Evolutionary conservation across 35 echinoderm and acorn worm species (phyloP).

Genomic region (Apostichopus californicus): DNA sequence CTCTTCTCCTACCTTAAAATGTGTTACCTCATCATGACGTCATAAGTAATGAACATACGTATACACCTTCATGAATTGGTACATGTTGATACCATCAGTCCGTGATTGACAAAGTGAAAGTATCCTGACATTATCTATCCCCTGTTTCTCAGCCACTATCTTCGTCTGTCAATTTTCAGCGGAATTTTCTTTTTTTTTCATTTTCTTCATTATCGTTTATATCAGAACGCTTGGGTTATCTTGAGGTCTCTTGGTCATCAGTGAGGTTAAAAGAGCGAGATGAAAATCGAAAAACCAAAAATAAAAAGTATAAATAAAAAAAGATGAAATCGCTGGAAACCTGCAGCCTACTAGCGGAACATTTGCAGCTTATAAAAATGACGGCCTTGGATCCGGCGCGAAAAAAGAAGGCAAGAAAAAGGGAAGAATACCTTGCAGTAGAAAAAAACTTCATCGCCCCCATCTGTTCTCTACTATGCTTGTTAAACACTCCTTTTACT

Average conservation of each 20-base stretch:
- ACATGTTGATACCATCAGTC: too few species aligned
- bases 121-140: too few species aligned
- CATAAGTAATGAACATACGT: too few species aligned
- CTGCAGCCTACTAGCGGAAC: neutral
- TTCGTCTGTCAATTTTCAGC: neutral
- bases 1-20: too few species aligned
- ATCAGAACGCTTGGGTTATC: too few species aligned
- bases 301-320: neutral
- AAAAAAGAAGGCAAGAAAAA: neutral
- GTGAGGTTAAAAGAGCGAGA: neutral
- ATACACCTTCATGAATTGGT: too few species aligned
- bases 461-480: conserved; percentile 41
- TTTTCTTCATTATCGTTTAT: neutral
- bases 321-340: conserved; percentile 4
- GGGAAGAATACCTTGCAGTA: too few species aligned
- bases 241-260: too few species aligned
- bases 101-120: neutral
- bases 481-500: conserved; percentile 41
- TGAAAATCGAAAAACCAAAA: conserved; percentile 3
- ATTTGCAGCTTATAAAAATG: neutral
- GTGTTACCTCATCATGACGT: too few species aligned
- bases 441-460: neutral
- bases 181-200: too few species aligned
- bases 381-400: neutral
- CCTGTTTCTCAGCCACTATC: neutral